Evolutionary conservation across 2,113 vertebrate genomes (phyloP).

Genomic region (Gadus chalcogrammus): DNA sequence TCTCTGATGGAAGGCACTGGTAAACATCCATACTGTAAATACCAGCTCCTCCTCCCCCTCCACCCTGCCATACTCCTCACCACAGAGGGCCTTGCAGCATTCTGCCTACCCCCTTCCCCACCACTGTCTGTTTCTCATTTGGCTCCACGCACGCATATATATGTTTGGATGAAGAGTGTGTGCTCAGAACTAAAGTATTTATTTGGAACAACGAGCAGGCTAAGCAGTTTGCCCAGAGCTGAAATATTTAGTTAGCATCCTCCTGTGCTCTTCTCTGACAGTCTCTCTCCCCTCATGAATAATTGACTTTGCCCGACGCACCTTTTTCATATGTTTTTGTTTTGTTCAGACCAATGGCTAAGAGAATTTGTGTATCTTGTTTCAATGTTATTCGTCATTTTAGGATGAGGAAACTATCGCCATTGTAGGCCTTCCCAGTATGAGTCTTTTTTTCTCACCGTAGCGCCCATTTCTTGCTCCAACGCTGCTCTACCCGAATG

Average conservation of each 20-base stretch:
- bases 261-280: slow-evolving; percentile 9
- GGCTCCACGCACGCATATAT: too few relatives aligned
- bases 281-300: slow-evolving; percentile 3
- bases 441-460: not conserved
- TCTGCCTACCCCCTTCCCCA: not conserved
- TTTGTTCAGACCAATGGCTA: not conserved
- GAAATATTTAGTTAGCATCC: slow-evolving; percentile 30
- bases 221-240: slow-evolving; percentile 6
- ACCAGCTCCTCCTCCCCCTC: slow-evolving; percentile 2
- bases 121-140: not conserved
- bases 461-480: too few relatives aligned
- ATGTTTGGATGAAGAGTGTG: not conserved
- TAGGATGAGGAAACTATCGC: not conserved
- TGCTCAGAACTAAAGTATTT: slow-evolving; percentile 6
- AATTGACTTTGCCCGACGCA: not conserved
- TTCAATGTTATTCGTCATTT: not conserved
- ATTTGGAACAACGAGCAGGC: slow-evolving; percentile 11
- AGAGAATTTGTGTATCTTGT: not conserved
- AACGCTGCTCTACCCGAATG: too few relatives aligned
- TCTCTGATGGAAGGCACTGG: slow-evolving; percentile 39
- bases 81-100: slow-evolving; percentile 8
- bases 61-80: too few relatives aligned
- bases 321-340: not conserved
- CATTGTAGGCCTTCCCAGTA: too few relatives aligned
- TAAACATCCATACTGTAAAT: slow-evolving; percentile 36